Conservation (phyloP, 2,888 invertebrate genomes). For the Sicus ferrugineus region DNA sequence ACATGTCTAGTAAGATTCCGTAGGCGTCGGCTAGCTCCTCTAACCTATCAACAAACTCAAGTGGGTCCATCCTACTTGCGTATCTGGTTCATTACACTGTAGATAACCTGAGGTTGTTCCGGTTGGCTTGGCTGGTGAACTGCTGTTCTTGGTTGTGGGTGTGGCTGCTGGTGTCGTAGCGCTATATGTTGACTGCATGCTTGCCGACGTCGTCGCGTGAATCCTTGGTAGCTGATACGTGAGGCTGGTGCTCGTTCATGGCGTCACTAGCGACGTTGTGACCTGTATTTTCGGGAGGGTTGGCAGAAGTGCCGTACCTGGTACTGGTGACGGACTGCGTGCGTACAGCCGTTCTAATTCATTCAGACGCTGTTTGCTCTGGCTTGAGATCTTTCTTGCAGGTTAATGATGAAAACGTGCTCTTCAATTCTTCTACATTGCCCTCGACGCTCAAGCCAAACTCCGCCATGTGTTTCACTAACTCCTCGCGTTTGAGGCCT, state of each 20-base stretch:
- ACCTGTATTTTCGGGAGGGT: not conserved
- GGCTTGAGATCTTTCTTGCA: not conserved
- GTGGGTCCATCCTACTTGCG: not conserved
- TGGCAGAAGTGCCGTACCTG: not conserved
- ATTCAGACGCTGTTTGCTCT: not conserved
- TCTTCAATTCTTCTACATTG: not conserved
- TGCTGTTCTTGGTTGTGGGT: not conserved
- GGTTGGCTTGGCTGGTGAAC: not conserved
- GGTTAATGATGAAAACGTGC: not conserved
- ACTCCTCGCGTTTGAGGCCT: too few species aligned
- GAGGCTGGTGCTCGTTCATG: too few species aligned
- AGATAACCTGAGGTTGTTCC: not conserved
- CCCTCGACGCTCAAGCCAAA: not conserved
- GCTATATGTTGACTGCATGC: too few species aligned
- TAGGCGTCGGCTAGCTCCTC: too few species aligned
- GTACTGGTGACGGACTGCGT: not conserved
- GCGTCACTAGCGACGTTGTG: too few species aligned
- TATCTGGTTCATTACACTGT: not conserved
- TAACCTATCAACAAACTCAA: too few species aligned
- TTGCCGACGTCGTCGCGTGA: too few species aligned
- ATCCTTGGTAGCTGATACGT: too few species aligned
- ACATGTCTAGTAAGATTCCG: not conserved
- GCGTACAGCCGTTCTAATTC: not conserved
- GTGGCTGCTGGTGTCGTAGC: not conserved
- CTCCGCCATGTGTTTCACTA: not conserved